phyloP scores from a whole-genome alignment of 2,888 invertebrate genomes.

The Ormia ochracea region DNA sequence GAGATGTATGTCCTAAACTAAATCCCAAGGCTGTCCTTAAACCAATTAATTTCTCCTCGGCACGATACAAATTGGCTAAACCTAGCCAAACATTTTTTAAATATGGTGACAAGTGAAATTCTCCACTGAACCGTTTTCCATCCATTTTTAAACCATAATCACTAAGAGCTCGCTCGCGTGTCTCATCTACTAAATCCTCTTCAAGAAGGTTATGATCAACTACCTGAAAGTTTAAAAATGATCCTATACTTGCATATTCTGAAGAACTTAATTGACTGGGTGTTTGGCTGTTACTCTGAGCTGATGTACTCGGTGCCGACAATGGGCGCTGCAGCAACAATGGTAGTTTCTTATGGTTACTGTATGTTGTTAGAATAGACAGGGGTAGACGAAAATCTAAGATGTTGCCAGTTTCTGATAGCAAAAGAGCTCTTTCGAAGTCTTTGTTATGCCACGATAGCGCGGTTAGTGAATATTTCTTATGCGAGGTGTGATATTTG shows the following conservation, averaged over 20 bases:
- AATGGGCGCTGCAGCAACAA: conserved; percentile 70
- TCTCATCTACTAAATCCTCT: conserved; percentile 75
- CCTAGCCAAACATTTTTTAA: conserved; percentile 88
- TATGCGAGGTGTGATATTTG: conserved; percentile 69
- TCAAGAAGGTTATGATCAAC: conserved; percentile 68
- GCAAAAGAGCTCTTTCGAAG: conserved; percentile 76
- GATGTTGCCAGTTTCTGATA: conserved; percentile 73
- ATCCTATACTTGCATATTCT: conserved; percentile 63
- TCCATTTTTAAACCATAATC: conserved; percentile 88
- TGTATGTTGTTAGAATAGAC: conserved; percentile 72
- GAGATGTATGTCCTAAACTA: conserved; percentile 69
- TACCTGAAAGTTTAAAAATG: conserved; percentile 68
- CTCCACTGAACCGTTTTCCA: conserved; percentile 85
- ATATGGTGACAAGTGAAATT: conserved; percentile 84
- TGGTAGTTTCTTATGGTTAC: conserved; percentile 72
- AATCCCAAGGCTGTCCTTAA: conserved; percentile 75
- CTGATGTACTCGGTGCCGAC: conserved; percentile 65
- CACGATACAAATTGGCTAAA: conserved; percentile 77
- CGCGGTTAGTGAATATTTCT: conserved; percentile 79
- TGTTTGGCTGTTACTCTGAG: conserved; percentile 62
- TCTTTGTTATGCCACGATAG: conserved; percentile 93
- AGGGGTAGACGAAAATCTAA: conserved; percentile 74
- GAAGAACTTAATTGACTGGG: conserved; percentile 56
- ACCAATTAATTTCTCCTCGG: conserved; percentile 83
- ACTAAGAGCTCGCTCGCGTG: conserved; percentile 82